These are phyloP conservation scores for Amiota minor DNA, from an alignment of 2,888 invertebrate species.

Conservation along the genomic window DNA sequence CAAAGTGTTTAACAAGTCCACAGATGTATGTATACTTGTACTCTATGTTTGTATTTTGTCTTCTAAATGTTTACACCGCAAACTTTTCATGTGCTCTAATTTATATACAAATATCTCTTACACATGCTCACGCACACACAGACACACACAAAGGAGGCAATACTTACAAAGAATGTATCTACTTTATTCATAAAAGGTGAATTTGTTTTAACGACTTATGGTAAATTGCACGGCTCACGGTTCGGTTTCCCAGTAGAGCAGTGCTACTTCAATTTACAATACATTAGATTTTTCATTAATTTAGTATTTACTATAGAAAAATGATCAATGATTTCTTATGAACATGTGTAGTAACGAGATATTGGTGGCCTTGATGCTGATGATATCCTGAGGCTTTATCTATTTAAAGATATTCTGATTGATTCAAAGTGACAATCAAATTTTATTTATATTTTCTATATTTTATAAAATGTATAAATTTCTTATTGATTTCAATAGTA, in stretches of 20 bases:
- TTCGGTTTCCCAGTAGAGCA: background rate
- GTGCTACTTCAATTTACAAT: no score
- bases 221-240: conserved; percentile 55
- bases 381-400: background rate
- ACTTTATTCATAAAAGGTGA: conserved; percentile 45
- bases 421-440: background rate
- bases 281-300: no score
- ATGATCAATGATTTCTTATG: conserved; percentile 26
- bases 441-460: no score
- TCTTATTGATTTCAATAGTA: no score
- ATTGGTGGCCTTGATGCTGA: background rate
- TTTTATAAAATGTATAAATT: no score
- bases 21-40: no score
- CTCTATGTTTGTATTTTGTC: background rate
- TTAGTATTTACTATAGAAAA: no score
- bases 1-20: no score
- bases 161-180: background rate
- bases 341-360: conserved; percentile 60
- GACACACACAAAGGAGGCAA: background rate
- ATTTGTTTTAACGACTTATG: conserved; percentile 65
- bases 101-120: conserved; percentile 50
- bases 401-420: conserved; percentile 66
- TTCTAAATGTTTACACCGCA: conserved; percentile 50
- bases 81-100: conserved; percentile 63
- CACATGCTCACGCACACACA: conserved; percentile 11